Conservation (phyloP, 2,797 vertebrate genomes). For the Pterois miles region DNA sequence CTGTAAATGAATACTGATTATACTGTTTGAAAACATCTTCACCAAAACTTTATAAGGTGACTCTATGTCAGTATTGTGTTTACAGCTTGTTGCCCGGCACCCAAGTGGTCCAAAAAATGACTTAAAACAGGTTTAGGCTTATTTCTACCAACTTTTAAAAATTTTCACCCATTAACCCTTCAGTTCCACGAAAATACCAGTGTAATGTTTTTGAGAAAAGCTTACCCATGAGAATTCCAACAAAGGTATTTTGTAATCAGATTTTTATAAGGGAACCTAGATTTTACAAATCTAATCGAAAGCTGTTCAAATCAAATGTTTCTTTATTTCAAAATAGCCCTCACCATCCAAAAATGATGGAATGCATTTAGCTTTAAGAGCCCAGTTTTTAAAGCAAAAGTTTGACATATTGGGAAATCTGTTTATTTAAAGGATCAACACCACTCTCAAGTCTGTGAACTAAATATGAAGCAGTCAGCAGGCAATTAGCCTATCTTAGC, state of each 20-base stretch:
- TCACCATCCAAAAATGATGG: neutral
- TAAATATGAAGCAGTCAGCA: neutral
- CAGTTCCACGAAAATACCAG: neutral
- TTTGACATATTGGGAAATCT: neutral
- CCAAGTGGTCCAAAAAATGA: neutral
- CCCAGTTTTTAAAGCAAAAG: neutral
- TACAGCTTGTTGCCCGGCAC: neutral
- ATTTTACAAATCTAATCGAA: neutral
- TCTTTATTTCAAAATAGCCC: neutral
- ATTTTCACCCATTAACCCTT: neutral
- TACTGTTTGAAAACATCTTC: too few relatives aligned
- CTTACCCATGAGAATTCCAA: too few relatives aligned
- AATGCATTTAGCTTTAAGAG: neutral
- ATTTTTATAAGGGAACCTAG: neutral
- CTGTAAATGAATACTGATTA: too few relatives aligned
- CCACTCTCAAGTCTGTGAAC: too few relatives aligned
- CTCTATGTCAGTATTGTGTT: neutral
- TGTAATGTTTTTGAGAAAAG: neutral
- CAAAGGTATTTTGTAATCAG: too few relatives aligned
- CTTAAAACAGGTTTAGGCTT: neutral
- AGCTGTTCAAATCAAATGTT: neutral
- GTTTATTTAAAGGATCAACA: neutral
- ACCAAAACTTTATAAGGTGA: neutral
- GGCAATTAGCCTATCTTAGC: neutral
- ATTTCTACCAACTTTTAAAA: neutral